A percentile compares a stretch with the other conserved stretches of the same genome.
phyloP scores from a whole-genome alignment of 2,888 invertebrate genomes.

The Labia minor region DNA sequence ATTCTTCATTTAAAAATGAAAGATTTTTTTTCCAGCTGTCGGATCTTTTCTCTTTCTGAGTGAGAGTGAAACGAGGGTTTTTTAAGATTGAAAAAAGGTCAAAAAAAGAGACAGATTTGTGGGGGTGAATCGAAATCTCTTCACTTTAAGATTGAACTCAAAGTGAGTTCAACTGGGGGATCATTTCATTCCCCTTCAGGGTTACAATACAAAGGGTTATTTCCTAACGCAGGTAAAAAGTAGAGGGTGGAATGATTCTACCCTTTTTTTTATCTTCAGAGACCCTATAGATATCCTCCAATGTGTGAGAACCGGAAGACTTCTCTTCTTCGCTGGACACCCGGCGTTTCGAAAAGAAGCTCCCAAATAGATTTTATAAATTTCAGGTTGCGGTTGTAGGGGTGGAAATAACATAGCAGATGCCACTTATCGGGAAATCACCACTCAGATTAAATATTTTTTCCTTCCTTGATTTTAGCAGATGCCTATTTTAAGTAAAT shows the following conservation, averaged over 20 bases:
- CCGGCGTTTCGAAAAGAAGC: neutral
- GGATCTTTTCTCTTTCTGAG: neutral
- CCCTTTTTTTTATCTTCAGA: neutral
- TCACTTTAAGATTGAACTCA: neutral
- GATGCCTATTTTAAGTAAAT: neutral
- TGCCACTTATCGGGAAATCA: slow-evolving; percentile 13
- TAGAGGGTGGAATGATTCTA: neutral
- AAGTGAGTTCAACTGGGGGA: no score
- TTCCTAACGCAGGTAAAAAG: neutral
- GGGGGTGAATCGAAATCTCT: neutral
- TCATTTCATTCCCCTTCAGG: no score
- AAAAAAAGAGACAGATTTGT: neutral
- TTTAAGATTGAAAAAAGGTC: neutral
- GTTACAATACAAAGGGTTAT: neutral
- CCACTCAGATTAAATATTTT: neutral
- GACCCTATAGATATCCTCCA: neutral
- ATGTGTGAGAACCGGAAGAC: neutral
- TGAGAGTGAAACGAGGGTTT: neutral
- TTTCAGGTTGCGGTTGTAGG: neutral
- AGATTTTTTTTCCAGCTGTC: no score
- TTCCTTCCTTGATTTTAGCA: neutral
- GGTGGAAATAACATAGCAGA: neutral
- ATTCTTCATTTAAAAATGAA: no score
- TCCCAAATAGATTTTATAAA: neutral
- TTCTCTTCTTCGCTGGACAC: neutral